Percentiles rank a stretch among this genome's conserved stretches.
phyloP scores from a whole-genome alignment of 2,888 invertebrate genomes.

The Pollenia labialis region DNA sequence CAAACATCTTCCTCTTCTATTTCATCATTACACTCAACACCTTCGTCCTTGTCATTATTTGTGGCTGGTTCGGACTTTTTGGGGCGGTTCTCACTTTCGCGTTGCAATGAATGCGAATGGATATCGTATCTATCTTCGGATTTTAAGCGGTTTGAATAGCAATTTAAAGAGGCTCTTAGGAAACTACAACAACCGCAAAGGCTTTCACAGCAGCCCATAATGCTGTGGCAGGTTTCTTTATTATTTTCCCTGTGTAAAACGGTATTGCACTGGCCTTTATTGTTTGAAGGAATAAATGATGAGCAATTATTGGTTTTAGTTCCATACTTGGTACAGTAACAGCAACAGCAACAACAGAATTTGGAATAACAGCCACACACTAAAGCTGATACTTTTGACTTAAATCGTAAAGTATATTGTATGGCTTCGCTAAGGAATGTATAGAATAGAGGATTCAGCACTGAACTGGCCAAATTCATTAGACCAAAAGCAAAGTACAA shows the following conservation, averaged over 20 bases:
- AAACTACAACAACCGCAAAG: slow-evolving; percentile 66
- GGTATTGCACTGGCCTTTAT: background rate
- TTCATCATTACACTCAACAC: slow-evolving; percentile 72
- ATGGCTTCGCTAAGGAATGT: slow-evolving; percentile 86
- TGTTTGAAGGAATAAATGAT: slow-evolving; percentile 59
- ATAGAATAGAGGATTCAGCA: slow-evolving; percentile 86
- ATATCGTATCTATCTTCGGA: background rate
- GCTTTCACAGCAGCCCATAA: slow-evolving; percentile 45
- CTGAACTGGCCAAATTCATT: slow-evolving; percentile 85
- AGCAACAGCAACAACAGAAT: slow-evolving; percentile 51
- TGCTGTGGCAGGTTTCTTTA: no score
- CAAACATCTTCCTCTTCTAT: slow-evolving; percentile 51
- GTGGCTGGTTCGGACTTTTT: background rate
- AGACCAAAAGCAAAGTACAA: slow-evolving; percentile 85
- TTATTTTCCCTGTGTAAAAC: background rate
- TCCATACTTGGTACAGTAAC: slow-evolving; percentile 28
- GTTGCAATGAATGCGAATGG: background rate
- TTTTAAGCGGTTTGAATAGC: background rate
- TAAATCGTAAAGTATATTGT: slow-evolving; percentile 74
- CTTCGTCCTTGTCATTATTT: slow-evolving; percentile 70
- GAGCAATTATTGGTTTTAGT: background rate
- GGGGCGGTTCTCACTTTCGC: background rate
- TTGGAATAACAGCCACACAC: slow-evolving; percentile 43
- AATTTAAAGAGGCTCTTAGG: slow-evolving; percentile 17
- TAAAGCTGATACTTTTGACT: slow-evolving; percentile 63